Conservation (phyloP, 2,797 vertebrate species). For the Periparus ater region DNA sequence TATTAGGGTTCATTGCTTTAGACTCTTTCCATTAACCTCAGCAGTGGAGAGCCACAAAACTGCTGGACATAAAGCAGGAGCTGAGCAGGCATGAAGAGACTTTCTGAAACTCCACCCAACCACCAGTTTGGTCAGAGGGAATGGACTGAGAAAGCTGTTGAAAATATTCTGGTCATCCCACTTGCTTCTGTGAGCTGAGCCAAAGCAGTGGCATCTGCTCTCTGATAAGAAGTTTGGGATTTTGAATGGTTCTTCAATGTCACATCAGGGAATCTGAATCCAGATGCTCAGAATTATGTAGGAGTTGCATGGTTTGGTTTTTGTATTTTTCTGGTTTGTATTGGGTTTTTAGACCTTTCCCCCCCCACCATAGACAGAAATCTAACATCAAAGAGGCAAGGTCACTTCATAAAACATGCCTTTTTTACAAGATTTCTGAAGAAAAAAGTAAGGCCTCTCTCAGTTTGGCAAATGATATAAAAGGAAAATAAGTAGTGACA, state of each 20-base stretch:
- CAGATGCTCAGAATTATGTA: neutral
- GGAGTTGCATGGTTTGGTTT: fast-evolving
- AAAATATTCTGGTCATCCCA: neutral
- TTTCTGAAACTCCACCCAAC: neutral
- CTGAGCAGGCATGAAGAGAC: neutral
- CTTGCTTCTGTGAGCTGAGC: neutral
- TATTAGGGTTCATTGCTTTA: neutral
- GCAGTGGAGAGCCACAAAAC: neutral
- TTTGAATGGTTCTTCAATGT: neutral
- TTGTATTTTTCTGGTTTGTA: neutral
- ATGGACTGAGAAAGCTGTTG: neutral
- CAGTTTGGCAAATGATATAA: neutral
- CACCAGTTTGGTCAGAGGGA: neutral
- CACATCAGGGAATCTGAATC: neutral
- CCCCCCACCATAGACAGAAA: fast-evolving
- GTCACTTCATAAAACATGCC: neutral
- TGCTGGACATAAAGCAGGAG: neutral
- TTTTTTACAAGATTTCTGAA: neutral
- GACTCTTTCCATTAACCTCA: neutral
- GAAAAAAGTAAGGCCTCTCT: neutral
- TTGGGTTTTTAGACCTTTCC: neutral
- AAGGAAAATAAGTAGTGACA: neutral
- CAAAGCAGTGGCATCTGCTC: neutral
- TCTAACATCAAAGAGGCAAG: neutral
- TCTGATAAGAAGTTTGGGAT: neutral